These are phyloP conservation scores for Ianthella basta DNA, from an alignment of 37 sponge, comb jelly and placozoan genomes.

Conservation along the genomic window DNA sequence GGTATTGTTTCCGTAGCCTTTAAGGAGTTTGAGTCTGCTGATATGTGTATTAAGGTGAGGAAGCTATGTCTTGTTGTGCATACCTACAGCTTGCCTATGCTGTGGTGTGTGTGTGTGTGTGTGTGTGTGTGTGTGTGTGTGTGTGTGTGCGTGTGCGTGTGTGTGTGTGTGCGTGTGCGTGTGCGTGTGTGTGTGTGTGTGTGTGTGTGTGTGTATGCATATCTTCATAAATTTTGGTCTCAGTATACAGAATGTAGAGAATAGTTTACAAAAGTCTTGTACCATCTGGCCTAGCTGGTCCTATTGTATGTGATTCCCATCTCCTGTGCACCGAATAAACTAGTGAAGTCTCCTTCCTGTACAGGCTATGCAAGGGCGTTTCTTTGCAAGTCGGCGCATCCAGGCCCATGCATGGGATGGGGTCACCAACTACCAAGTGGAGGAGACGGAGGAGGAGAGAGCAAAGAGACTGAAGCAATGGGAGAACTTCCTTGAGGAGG, in stretches of 20 bases:
- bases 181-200: background rate
- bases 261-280: no score
- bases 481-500: slow-evolving; percentile 84
- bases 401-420: slow-evolving; percentile 90
- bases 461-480: slow-evolving; percentile 81
- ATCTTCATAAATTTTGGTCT: background rate
- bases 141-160: background rate
- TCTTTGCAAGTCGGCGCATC: slow-evolving; percentile 79
- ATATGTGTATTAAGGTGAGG: slow-evolving; percentile 61
- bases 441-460: slow-evolving; percentile 92
- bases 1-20: slow-evolving; percentile 94
- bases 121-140: background rate
- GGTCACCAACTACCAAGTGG: slow-evolving; percentile 81
- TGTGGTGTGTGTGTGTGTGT: background rate
- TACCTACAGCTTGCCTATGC: background rate
- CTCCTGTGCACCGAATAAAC: no score
- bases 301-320: no score
- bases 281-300: no score
- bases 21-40: slow-evolving; percentile 83
- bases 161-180: background rate
- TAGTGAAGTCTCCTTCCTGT: background rate
- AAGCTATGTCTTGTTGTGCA: background rate
- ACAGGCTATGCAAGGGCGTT: slow-evolving; percentile 78
- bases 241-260: background rate
- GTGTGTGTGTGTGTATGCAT: background rate